Conservation (phyloP, 2,113 vertebrate species). For the Tachycineta bicolor region DNA sequence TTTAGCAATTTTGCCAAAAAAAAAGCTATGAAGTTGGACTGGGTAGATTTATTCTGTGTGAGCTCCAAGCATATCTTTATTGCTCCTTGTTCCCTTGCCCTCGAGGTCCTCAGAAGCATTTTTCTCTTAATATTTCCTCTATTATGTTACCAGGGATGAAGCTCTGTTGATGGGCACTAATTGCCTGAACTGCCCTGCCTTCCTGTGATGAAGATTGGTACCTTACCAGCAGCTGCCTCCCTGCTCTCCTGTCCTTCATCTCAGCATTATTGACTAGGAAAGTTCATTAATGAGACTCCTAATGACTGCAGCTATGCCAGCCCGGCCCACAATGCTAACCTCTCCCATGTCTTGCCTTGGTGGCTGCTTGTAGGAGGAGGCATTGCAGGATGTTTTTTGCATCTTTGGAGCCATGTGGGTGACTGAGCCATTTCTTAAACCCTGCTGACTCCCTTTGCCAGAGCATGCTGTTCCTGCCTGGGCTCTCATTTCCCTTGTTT, state of each 20-base stretch:
- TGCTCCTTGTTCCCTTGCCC: slow-evolving; percentile 31
- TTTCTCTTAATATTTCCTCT: slow-evolving; percentile 60
- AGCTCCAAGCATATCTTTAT: slow-evolving; percentile 39
- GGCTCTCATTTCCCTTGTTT: neutral
- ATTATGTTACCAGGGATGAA: slow-evolving; percentile 39
- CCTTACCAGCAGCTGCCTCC: neutral
- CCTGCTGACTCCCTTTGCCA: neutral
- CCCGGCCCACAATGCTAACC: neutral
- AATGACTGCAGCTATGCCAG: neutral
- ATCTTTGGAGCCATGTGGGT: neutral
- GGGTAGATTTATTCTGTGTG: slow-evolving; percentile 50
- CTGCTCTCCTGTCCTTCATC: slow-evolving; percentile 8
- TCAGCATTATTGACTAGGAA: slow-evolving; percentile 30
- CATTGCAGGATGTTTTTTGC: neutral
- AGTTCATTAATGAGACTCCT: slow-evolving; percentile 46
- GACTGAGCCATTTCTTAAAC: neutral
- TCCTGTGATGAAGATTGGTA: neutral
- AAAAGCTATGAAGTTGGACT: slow-evolving; percentile 3
- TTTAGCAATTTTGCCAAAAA: slow-evolving; percentile 46
- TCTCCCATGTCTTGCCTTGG: neutral
- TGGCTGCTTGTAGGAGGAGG: neutral
- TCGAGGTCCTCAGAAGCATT: slow-evolving; percentile 24
- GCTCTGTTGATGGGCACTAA: slow-evolving; percentile 49
- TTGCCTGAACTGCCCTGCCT: slow-evolving; percentile 37
- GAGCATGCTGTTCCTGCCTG: neutral